Conservation (phyloP, 2,797 vertebrate genomes). For the Enteromius treurensis region DNA sequence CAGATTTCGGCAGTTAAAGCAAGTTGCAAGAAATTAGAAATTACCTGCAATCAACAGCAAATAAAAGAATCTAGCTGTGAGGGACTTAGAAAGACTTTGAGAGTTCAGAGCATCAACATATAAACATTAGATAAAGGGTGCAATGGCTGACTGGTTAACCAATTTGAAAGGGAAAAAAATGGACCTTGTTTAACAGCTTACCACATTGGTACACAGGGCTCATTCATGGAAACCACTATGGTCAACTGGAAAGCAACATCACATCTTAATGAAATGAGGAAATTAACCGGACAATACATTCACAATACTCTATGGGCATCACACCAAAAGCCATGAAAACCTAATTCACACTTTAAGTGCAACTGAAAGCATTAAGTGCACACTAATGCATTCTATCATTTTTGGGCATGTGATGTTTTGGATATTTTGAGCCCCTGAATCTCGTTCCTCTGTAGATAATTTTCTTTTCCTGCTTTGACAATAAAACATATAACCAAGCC, state of each 20-base stretch:
- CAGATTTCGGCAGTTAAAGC: not conserved
- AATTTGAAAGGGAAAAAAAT: not conserved
- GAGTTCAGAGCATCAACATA: not conserved
- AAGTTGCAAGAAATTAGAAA: not conserved
- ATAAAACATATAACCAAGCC: constrained; percentile 7
- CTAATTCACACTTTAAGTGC: constrained; percentile 9
- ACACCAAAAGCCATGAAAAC: not conserved
- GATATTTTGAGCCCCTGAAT: constrained; percentile 5
- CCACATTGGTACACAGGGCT: not conserved
- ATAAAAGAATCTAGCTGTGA: not conserved
- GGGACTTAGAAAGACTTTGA: not conserved
- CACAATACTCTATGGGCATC: not conserved
- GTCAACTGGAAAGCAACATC: not conserved
- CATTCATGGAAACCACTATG: not conserved
- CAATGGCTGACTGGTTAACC: not conserved
- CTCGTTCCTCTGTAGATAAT: not conserved
- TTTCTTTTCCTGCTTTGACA: constrained; percentile 18
- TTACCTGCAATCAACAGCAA: not conserved
- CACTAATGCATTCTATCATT: not conserved
- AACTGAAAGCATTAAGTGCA: not conserved
- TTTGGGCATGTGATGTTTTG: not conserved
- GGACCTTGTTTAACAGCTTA: not conserved
- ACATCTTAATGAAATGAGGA: constrained; percentile 14
- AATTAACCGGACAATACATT: not conserved
- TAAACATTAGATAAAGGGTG: not conserved